Evolutionary conservation across 1,140 invertebrate genomes (phyloP), one percentile per base, ranked within the genome.

Genomic region (Euschistus heros): DNA sequence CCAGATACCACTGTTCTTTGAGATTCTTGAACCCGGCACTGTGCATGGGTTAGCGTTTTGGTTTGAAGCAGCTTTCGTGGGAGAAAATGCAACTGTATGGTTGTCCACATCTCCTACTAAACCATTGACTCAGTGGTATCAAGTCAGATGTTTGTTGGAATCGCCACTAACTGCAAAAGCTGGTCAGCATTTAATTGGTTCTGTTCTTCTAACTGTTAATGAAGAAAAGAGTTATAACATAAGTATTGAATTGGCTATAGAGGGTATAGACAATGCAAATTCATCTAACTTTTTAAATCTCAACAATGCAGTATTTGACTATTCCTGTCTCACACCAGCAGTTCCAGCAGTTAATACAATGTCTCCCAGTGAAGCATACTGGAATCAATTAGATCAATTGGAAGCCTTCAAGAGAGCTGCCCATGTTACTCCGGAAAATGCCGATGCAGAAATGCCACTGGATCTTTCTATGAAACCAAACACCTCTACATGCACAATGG

Each of bases 61-160:
- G 97, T 99, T 99, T 78, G 97, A 99, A 79, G 96, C 98, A 18
- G 89, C 94, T 59, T 99, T 99, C 79, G 85, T 92, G 61, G 97
- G 97, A 24, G 86, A 85, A 62, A 86, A 84, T 67, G 86, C 92
- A 73, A 88, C 91, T 64, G 87, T 98, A 61, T 98, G 95, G 95
- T 77, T 99, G 6, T 98, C 94, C n/a, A 99, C 97, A 22, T 86
- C 94, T 7, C 97, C 97, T 0, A 97, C 94, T n/a, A 94, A 98
- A 75, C 93, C 95, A 15, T 78, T 99, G 2, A 99, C 97, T 37
- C 97, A 99, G 77, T 99, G 97, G 97, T 99, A 99, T 78, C 96
- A 99, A 84, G 95, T 99, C 13, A 83, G 96, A 54, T 98, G 96
- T 77, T 80, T 99, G 33, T 74, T 99, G 27, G 91, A 95, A 72